phyloP scores from a whole-genome alignment of 2,888 invertebrate genomes.

The Junonia oenone region DNA sequence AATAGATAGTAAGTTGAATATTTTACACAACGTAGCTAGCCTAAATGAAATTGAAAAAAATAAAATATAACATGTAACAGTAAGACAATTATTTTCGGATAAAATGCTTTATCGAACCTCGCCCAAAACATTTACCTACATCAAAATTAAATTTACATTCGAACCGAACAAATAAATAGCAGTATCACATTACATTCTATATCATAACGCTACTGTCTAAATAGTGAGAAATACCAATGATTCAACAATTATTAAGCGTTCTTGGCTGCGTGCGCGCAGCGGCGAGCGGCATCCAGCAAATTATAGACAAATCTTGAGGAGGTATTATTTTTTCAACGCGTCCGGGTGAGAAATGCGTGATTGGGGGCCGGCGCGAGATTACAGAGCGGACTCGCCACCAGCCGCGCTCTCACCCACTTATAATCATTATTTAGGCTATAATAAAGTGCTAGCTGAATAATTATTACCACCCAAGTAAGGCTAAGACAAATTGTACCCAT shows the following conservation, averaged over 20 bases:
- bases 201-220: slow-evolving; percentile 63
- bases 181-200: slow-evolving; percentile 35
- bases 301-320: slow-evolving; percentile 74
- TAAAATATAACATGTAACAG: no score
- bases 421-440: slow-evolving; percentile 70
- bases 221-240: slow-evolving; percentile 52
- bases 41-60: no score
- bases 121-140: no score
- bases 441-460: slow-evolving; percentile 69
- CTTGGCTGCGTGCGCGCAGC: slow-evolving; percentile 34
- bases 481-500: background rate
- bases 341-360: slow-evolving; percentile 77
- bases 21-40: no score
- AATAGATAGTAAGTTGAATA: background rate
- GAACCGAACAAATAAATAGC: no score
- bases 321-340: slow-evolving; percentile 79
- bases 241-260: slow-evolving; percentile 42
- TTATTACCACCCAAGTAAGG: slow-evolving; percentile 61
- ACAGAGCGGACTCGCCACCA: slow-evolving; percentile 73
- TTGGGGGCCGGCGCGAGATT: slow-evolving; percentile 74
- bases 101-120: no score
- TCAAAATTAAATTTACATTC: no score
- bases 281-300: slow-evolving; percentile 66
- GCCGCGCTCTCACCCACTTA: slow-evolving; percentile 64
- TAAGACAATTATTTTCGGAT: no score